Conservation (phyloP, 2,797 vertebrate species). For the Benthosema pterotum region DNA sequence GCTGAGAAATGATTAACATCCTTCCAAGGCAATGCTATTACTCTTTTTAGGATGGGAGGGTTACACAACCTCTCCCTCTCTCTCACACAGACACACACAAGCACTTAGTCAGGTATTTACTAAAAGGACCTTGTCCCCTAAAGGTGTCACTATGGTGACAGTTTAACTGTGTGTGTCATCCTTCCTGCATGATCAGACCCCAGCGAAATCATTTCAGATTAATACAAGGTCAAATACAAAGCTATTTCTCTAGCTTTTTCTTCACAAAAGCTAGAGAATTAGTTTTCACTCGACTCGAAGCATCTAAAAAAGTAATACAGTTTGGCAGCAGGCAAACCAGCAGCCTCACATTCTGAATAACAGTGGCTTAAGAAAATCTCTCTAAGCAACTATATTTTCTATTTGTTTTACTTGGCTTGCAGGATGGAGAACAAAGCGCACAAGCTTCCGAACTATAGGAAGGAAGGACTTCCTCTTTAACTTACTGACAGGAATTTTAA, state of each 20-base stretch:
- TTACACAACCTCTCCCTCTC: slow-evolving; percentile 10
- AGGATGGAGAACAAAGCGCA: slow-evolving; percentile 9
- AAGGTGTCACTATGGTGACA: slow-evolving; percentile 5
- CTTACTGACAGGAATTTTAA: not conserved
- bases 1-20: slow-evolving; percentile 61
- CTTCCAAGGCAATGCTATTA: too few species aligned
- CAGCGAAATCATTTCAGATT: too few species aligned
- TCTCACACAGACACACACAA: slow-evolving; percentile 9
- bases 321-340: too few species aligned
- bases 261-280: too few species aligned
- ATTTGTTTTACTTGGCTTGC: slow-evolving; percentile 2
- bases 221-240: too few species aligned
- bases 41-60: slow-evolving; percentile 16
- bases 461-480: slow-evolving; percentile 3
- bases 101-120: not conserved
- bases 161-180: not conserved
- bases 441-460: not conserved
- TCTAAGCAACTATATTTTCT: not conserved
- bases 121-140: slow-evolving; percentile 54
- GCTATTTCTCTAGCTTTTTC: too few species aligned
- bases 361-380: too few species aligned
- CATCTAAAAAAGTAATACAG: too few species aligned
- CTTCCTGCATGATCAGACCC: too few species aligned
- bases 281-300: too few species aligned
- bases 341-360: too few species aligned